Evolutionary conservation across 2,888 invertebrate genomes (phyloP).

Genomic region (Merodon equestris): DNA sequence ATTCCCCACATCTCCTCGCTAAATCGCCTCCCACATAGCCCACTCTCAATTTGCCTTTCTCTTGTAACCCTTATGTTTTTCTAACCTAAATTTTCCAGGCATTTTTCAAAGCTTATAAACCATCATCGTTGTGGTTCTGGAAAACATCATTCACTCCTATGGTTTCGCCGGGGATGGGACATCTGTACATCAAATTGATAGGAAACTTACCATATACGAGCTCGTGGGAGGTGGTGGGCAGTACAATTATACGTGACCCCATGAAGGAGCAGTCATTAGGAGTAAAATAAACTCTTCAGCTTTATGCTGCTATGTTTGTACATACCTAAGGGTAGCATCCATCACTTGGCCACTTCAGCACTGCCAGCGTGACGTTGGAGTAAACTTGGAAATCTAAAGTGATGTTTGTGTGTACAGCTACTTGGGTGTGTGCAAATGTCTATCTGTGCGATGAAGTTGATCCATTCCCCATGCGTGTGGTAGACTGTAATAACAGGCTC

Average conservation of each 20-base stretch:
- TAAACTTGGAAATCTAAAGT: too few species aligned
- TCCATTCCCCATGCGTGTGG: too few species aligned
- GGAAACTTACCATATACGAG: conserved; percentile 24
- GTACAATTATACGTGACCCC: conserved; percentile 54
- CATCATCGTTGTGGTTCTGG: conserved; percentile 60
- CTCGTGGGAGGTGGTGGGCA: conserved; percentile 15
- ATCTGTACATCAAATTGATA: conserved; percentile 47
- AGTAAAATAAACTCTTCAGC: conserved; percentile 39
- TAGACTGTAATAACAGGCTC: too few species aligned
- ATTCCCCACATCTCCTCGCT: conserved; percentile 22
- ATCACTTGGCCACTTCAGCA: neutral
- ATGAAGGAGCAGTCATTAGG: conserved; percentile 56
- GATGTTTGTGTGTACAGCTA: too few species aligned
- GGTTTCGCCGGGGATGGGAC: conserved; percentile 33
- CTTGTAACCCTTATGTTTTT: conserved; percentile 53
- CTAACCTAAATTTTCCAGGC: conserved; percentile 62
- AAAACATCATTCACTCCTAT: conserved; percentile 50
- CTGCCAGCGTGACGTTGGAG: too few species aligned
- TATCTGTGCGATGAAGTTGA: too few species aligned
- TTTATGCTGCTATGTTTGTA: too few species aligned
- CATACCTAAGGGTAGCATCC: too few species aligned
- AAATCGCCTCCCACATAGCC: conserved; percentile 27
- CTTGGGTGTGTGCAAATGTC: too few species aligned
- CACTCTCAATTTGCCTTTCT: too few species aligned
- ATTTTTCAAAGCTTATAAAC: conserved; percentile 58